Evolutionary conservation across 2,888 invertebrate genomes (phyloP), one percentile per base, ranked within the genome.

Genomic region (Melolontha melolontha): DNA sequence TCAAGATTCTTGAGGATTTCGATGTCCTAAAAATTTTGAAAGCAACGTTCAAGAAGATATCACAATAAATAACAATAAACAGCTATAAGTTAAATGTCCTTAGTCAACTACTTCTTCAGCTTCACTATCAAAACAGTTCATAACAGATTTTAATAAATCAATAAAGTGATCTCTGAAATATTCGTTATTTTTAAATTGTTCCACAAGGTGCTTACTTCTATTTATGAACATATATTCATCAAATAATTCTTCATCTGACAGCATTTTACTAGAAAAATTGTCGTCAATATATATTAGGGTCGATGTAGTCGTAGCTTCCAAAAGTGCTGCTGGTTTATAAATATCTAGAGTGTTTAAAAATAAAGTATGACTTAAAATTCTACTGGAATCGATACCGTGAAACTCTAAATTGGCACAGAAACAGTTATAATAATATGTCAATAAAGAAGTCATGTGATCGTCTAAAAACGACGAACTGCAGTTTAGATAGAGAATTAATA

Each of bases 351-450:
- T 85, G 47, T 79, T 78, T 0, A 85, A 72, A 73, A 88, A 88
- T 49, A 84, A 80, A 1, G 81, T 63, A 68, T 81, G 81, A 0
- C 84, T 75, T 10, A 89, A 74, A 66, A 87, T 76, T 11, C 81
- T 74, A 2, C 82, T 79, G 7, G 86, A 78, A 44, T 82, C 66
- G 1, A 90, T 73, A 8, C 79, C 75, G 54, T 85, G 77, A 4
- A 77, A 77, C 6, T 71, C 67, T 0, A 91, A 79, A 71, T 86
- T 83, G 42, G 76, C 75, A 11, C 77, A 71, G 68, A 90, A 80
- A 71, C 83, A 83, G 40, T 82, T 74, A 73, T 89, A 88, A 78
- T 92, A 92, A 70, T 85, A 83, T 64, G 85, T 79, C 16, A 91
- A 73, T 67, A 91, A 84, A 5, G 77, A 77, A 0, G 76, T 69